Evolutionary conservation across 2,113 vertebrate genomes (phyloP), one percentile per base, ranked within the genome.

Genomic region (Apaloderma vittatum): DNA sequence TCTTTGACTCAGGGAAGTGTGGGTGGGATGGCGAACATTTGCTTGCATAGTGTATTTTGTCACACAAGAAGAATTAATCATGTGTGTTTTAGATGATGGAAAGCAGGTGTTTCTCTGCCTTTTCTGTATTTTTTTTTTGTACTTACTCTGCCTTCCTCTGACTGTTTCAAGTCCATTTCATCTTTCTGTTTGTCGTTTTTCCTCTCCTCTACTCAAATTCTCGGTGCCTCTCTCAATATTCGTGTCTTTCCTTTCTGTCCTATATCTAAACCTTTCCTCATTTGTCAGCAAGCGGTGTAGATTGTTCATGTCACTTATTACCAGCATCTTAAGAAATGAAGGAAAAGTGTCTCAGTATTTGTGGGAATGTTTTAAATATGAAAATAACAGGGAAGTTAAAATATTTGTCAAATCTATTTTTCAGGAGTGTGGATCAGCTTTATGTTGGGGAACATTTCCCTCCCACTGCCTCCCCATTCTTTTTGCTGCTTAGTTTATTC

Each of bases 391-490:
- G 86, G 21, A 30, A 66, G 17, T 62, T 72, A 26, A 77, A 59
- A 58, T 77, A 59, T 52, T 57, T 54, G 36, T 90, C 8, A 11
- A 34, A 71, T 94, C 32, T 96, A 2, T 96, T 89, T 97, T 98
- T 63, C 98, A 99, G 99, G 99, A 99, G 99, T 34, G 98, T 99
- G 93, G 99, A 97, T 72, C 96, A 77, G 27, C 88, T 96, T 67
- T 84, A 96, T 46, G 96, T 95, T 15, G 98, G 98, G 75, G 98
- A 98, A 86, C 85, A 96, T 49, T 97, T 99, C 86, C 98, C 99
- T 67, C 91, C 98, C 82, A 99, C 99, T 1, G 97, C 95, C 43
- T 99, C 99, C 6, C 97, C 96, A 6, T 94, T 97, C 86, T 99
- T 98, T 79, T 96, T 99, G 97, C 67, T 98, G 62, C 94, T 99